Percentiles rank a stretch among this genome's conserved stretches.
phyloP scores from a whole-genome alignment of 2,888 invertebrate species.

The Gortyna flavago region DNA sequence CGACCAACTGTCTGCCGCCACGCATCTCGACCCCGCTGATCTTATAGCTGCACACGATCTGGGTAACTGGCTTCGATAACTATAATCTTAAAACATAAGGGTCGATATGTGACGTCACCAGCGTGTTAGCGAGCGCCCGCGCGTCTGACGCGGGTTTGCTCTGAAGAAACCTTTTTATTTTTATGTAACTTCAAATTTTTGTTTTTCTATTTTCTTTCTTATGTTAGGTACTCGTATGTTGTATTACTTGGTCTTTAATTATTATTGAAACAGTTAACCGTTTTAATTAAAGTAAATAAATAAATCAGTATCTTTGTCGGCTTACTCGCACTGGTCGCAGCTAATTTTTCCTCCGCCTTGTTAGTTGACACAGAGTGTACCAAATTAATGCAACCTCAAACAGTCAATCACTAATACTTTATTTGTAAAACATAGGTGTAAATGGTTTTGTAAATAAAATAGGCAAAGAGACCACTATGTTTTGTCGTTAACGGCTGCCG shows the following conservation, averaged over 20 bases:
- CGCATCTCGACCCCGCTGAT: conserved; percentile 85
- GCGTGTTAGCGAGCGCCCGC: neutral
- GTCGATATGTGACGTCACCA: neutral
- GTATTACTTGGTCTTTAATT: no score
- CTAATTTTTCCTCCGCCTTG: neutral
- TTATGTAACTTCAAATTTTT: neutral
- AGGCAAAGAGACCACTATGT: neutral
- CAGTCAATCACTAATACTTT: neutral
- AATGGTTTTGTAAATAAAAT: neutral
- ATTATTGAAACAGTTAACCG: no score
- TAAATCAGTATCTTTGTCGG: neutral
- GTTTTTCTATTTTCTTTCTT: neutral
- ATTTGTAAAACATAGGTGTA: neutral
- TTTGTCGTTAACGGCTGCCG: no score
- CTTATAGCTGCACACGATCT: conserved; percentile 83
- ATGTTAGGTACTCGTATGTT: neutral
- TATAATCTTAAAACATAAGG: neutral
- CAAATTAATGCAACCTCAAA: neutral
- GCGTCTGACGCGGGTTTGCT: neutral
- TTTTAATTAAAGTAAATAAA: neutral
- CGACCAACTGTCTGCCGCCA: conserved; percentile 79
- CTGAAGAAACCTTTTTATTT: neutral
- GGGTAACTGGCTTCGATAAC: conserved; percentile 66
- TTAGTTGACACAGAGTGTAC: neutral
- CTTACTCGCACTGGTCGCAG: neutral